Evolutionary conservation across 2,797 vertebrate genomes (phyloP).

Genomic region (Glyptemys insculpta): DNA sequence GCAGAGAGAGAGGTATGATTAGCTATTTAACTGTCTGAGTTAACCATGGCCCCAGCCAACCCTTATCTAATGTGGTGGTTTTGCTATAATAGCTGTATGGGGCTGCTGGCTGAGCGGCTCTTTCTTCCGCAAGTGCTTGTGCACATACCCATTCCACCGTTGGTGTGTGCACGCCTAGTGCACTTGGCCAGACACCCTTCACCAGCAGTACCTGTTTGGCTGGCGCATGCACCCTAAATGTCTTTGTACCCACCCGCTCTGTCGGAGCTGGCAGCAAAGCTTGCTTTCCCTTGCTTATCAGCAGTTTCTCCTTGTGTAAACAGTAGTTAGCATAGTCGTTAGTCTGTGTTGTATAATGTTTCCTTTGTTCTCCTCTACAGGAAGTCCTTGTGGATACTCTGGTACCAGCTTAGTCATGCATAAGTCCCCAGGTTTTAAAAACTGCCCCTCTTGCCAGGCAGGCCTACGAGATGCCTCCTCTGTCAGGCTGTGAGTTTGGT

Average conservation of each 20-base stretch:
- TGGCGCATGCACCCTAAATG: not conserved
- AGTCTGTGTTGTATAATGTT: not conserved
- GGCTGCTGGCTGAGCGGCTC: not conserved
- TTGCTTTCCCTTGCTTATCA: not conserved
- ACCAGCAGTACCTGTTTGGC: not conserved
- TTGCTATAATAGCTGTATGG: not conserved
- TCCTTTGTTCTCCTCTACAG: not conserved
- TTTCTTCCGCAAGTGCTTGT: not conserved
- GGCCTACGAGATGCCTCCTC: not conserved
- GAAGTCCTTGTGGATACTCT: not conserved
- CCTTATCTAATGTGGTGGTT: not conserved
- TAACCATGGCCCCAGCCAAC: not conserved
- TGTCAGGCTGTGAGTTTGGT: not conserved
- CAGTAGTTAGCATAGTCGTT: not conserved
- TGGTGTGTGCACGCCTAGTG: not conserved
- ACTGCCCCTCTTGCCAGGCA: not conserved
- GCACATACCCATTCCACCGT: not conserved
- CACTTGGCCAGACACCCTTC: not conserved
- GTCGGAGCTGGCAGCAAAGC: not conserved
- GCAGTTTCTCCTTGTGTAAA: not conserved
- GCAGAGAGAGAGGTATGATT: not conserved
- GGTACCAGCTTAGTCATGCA: not conserved
- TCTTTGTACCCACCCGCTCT: not conserved
- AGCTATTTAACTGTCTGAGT: not conserved
- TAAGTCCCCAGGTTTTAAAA: not conserved